A percentile compares a stretch with the other conserved stretches of the same genome.
phyloP scores from a whole-genome alignment of 2,888 invertebrate species.

The Eristalis intricaria region DNA sequence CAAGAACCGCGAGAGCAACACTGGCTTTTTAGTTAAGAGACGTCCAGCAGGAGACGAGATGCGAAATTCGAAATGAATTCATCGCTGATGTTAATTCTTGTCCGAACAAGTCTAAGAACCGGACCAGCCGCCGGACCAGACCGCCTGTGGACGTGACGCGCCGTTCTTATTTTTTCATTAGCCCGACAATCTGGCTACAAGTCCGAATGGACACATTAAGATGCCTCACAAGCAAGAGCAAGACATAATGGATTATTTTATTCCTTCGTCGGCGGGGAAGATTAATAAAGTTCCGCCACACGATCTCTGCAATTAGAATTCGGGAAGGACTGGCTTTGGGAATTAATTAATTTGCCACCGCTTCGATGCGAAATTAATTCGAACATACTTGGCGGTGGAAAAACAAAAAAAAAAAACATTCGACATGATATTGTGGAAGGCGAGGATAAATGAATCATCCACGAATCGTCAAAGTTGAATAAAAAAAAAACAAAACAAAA shows the following conservation, averaged over 20 bases:
- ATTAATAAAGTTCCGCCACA: slow-evolving; percentile 50
- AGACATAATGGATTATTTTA: slow-evolving; percentile 52
- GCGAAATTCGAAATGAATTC: slow-evolving; percentile 53
- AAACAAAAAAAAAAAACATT: no score
- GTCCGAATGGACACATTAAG: slow-evolving; percentile 45
- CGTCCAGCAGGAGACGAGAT: background rate
- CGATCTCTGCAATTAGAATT: slow-evolving; percentile 35
- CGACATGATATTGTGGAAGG: no score
- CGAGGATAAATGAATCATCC: no score
- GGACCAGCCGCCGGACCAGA: background rate
- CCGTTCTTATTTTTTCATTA: slow-evolving; percentile 21
- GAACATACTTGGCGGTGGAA: no score
- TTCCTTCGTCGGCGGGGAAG: slow-evolving; percentile 16
- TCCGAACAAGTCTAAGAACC: background rate
- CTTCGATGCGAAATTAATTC: no score
- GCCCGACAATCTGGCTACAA: slow-evolving; percentile 17
- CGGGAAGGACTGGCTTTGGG: slow-evolving; percentile 28
- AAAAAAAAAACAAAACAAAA: no score
- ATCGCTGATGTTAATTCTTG: slow-evolving; percentile 16
- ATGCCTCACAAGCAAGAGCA: slow-evolving; percentile 27
- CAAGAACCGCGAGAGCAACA: background rate
- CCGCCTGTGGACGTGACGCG: slow-evolving; percentile 33
- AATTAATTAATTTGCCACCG: slow-evolving; percentile 51
- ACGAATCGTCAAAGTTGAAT: no score
- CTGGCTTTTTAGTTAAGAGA: background rate